Base-by-base conservation (phyloP, 2,113 vertebrate genomes). In the Trichechus manatus region DNA sequence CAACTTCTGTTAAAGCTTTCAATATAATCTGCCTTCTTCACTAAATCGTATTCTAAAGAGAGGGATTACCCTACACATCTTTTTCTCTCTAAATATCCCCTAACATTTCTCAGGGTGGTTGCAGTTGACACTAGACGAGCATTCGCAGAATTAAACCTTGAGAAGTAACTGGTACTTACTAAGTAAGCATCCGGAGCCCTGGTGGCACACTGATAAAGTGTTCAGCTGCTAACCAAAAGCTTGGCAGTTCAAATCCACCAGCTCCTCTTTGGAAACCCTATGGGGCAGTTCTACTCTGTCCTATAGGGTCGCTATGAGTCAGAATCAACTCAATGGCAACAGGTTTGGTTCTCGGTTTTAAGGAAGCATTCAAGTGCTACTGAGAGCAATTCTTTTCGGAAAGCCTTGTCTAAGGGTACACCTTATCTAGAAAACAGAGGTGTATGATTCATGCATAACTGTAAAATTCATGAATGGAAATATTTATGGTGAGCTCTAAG, bases 391-490 rank as follows among this genome's bases (percentile, higher is more conserved):
- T 63, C 70, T 90, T 96, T 56, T 93, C 39, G 53, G 19, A 80
- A 94, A 91, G 1, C 1, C 19, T 83, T 77, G 7, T 31, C 72
- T 59, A 95, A 72, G 27, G 14, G 25, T 70, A 19, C 14, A 72
- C 23, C 22, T 78, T 83, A 78, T 87, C 61, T 63, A 44, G 22
- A 63, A 86, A 75, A 93, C 1, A 2, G 31, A 93, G 3, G 27
- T 83, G 10, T 36, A 23, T 92, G 53, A 72, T 64, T 63, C 20
- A 88, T 85, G 15, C 8, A 23, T 77, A 93, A 86, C 36, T 93
- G 9, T 74, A 68, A 68, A 97, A 74, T 56, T 87, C 53, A 74
- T 53, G 23, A 94, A 86, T 61, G 33, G 42, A 83, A 91, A 66
- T 33, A 61, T 89, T 80, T 87, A 39, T 81, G 59, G 25, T 36